These are phyloP conservation scores for Oreochromis spilurus DNA, from an alignment of 2,113 vertebrate species.

Conservation along the genomic window DNA sequence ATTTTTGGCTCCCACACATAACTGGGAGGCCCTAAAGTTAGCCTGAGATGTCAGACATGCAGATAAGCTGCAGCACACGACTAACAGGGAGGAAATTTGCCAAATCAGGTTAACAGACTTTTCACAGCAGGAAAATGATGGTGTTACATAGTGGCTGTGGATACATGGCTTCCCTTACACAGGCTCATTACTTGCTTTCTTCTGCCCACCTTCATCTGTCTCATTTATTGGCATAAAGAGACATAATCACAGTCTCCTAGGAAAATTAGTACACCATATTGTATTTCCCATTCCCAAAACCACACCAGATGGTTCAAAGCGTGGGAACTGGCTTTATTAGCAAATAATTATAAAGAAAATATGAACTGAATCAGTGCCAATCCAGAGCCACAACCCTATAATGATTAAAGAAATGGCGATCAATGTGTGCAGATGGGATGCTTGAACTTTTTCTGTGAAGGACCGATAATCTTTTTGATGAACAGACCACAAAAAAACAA, in stretches of 20 bases:
- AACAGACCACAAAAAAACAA: not conserved
- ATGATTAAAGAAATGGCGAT: not conserved
- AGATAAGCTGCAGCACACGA: conserved; percentile 1
- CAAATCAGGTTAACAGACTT: conserved; percentile 56
- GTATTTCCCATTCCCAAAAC: conserved; percentile 11
- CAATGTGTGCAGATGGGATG: not conserved
- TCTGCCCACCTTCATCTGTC: not conserved
- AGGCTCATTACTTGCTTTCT: not conserved
- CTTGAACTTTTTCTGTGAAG: not conserved
- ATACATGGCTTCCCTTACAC: not conserved
- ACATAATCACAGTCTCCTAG: not conserved
- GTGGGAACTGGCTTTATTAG: conserved; percentile 30
- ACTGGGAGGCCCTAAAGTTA: not conserved
- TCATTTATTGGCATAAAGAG: not conserved
- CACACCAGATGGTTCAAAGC: conserved; percentile 25
- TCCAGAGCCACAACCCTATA: not conserved
- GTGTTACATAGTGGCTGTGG: not conserved
- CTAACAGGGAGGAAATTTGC: conserved; percentile 19
- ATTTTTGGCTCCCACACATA: not conserved
- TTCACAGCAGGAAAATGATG: conserved; percentile 22
- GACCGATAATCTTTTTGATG: not conserved
- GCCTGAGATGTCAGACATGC: not conserved
- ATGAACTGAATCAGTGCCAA: conserved; percentile 13
- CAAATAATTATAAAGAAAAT: conserved; percentile 45
- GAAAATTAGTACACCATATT: conserved; percentile 11